Conservation (phyloP, 2,797 vertebrate genomes). For the Gymnopithys bicolor region DNA sequence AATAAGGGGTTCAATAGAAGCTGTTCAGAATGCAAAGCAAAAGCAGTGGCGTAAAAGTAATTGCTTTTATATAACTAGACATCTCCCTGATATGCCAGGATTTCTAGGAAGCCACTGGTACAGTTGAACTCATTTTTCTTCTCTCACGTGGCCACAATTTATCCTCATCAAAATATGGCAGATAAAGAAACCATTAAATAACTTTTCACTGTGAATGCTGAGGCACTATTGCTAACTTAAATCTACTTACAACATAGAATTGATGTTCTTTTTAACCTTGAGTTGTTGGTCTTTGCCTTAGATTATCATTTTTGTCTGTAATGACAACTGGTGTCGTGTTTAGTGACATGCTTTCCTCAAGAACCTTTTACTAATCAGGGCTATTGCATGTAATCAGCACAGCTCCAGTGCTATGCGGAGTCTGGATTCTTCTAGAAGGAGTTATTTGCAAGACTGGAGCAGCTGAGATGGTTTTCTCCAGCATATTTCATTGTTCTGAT, state of each 20-base stretch:
- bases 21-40: neutral
- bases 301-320: neutral
- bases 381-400: neutral
- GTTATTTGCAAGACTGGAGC: neutral
- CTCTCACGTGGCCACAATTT: neutral
- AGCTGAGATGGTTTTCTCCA: neutral
- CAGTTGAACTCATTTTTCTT: neutral
- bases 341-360: neutral
- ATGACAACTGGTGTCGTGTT: neutral
- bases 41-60: neutral
- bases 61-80: neutral
- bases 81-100: neutral
- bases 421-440: neutral
- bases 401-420: too few species aligned
- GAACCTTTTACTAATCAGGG: neutral
- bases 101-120: neutral
- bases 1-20: neutral
- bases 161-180: neutral
- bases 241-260: accelerated
- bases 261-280: neutral
- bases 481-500: accelerated
- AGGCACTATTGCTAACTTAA: neutral
- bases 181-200: neutral
- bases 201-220: neutral
- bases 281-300: neutral